These are phyloP conservation scores for Laterallus jamaicensis DNA, from an alignment of 2,113 vertebrate species.

Conservation along the genomic window DNA sequence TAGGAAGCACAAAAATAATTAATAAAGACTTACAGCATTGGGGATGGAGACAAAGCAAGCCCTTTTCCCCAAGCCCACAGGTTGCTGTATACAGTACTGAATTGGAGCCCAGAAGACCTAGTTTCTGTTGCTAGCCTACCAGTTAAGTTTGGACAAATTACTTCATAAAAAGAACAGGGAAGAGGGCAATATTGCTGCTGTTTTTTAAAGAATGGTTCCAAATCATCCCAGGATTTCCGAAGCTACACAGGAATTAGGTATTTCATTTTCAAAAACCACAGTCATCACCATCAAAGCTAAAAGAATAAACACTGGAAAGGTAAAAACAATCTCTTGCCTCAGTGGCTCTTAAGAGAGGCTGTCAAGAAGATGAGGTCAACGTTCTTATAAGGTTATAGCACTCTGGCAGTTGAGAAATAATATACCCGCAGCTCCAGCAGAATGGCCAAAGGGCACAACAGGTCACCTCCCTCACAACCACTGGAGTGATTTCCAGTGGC, in stretches of 20 bases:
- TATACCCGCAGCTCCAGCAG: not conserved
- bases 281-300: not conserved
- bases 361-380: slow-evolving; percentile 18
- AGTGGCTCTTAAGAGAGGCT: not conserved
- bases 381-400: not conserved
- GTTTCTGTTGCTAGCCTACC: not conserved
- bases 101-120: not conserved
- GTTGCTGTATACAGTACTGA: not conserved
- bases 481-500: not conserved
- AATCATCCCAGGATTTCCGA: not conserved
- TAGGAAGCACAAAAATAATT: not conserved
- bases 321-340: not conserved
- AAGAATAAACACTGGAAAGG: not conserved
- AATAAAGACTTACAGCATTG: not conserved
- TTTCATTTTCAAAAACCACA: not conserved
- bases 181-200: not conserved
- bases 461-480: slow-evolving; percentile 17
- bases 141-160: not conserved
- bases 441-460: not conserved
- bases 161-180: not conserved
- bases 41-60: not conserved
- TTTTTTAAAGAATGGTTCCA: not conserved
- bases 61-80: not conserved
- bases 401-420: slow-evolving; percentile 20
- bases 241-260: not conserved